phyloP scores from a whole-genome alignment of 2,888 invertebrate genomes.

The Blomia tropicalis region DNA sequence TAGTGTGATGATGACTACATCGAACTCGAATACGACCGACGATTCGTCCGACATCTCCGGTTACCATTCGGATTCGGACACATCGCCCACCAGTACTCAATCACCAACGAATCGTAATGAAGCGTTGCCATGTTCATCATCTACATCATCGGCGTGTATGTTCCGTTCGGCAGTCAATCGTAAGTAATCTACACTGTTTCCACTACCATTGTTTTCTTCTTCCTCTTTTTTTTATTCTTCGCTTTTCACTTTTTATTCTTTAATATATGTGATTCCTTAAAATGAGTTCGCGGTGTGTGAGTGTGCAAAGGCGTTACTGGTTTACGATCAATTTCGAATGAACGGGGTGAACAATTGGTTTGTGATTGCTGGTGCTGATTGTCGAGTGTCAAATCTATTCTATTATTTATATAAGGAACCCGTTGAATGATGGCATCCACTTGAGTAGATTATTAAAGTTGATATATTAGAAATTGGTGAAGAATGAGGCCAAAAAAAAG shows the following conservation, averaged over 20 bases:
- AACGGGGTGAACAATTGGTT: neutral
- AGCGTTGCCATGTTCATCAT: neutral
- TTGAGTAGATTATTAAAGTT: slow-evolving; percentile 15
- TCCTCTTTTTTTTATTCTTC: neutral
- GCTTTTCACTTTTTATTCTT: neutral
- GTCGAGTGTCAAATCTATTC: neutral
- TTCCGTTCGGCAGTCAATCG: slow-evolving; percentile 4
- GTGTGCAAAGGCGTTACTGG: too few relatives aligned
- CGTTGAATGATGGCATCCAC: slow-evolving; percentile 4
- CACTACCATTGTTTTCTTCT: too few relatives aligned
- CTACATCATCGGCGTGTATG: too few relatives aligned
- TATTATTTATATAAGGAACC: too few relatives aligned
- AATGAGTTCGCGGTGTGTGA: too few relatives aligned
- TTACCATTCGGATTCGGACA: slow-evolving; percentile 65
- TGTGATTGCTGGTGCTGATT: neutral
- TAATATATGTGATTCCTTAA: too few relatives aligned
- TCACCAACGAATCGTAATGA: neutral
- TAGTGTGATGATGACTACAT: neutral
- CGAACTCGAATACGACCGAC: slow-evolving; percentile 20
- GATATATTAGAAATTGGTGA: slow-evolving; percentile 13
- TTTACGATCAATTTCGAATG: too few relatives aligned
- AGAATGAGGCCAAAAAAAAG: too few relatives aligned
- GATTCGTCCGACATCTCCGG: slow-evolving; percentile 54
- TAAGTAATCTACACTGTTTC: neutral
- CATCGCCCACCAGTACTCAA: slow-evolving; percentile 32